phyloP scores from a whole-genome alignment of 2,888 invertebrate genomes.

The Stenchaetothrips biformis region DNA sequence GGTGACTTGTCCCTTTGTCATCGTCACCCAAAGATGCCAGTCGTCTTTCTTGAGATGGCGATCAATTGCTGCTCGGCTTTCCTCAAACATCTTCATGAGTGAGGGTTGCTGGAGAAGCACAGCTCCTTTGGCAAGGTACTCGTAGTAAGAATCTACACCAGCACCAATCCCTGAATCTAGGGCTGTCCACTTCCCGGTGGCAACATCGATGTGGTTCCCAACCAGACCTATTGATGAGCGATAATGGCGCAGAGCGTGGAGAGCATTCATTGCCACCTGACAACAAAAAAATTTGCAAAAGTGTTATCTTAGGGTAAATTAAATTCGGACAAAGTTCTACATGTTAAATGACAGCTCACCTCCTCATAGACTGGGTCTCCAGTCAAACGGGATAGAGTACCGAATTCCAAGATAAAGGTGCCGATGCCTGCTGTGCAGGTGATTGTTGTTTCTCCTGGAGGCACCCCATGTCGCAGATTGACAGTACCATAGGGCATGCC shows the following conservation, averaged over 20 bases:
- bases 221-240: constrained; percentile 82
- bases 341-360: constrained; percentile 45
- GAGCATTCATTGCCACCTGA: constrained; percentile 82
- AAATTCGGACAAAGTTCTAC: neutral
- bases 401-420: constrained; percentile 95
- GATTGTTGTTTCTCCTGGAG: constrained; percentile 88
- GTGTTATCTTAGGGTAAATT: constrained; percentile 28
- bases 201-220: constrained; percentile 95
- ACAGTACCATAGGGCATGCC: constrained; percentile 99
- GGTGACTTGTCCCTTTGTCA: constrained; percentile 92
- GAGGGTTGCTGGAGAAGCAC: constrained; percentile 85
- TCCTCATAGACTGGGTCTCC: constrained; percentile 94
- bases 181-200: constrained; percentile 94
- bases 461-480: constrained; percentile 85
- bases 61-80: constrained; percentile 69
- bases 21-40: constrained; percentile 99
- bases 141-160: constrained; percentile 96
- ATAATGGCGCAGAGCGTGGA: constrained; percentile 80
- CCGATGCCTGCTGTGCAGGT: constrained; percentile 98
- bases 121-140: constrained; percentile 95
- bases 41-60: constrained; percentile 82
- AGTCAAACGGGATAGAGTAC: constrained; percentile 84
- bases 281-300: constrained; percentile 35
- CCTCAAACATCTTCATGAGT: constrained; percentile 84
- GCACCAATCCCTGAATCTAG: constrained; percentile 96